Evolutionary conservation across 1,140 invertebrate genomes (phyloP).

Genomic region (Orchestia grillus): DNA sequence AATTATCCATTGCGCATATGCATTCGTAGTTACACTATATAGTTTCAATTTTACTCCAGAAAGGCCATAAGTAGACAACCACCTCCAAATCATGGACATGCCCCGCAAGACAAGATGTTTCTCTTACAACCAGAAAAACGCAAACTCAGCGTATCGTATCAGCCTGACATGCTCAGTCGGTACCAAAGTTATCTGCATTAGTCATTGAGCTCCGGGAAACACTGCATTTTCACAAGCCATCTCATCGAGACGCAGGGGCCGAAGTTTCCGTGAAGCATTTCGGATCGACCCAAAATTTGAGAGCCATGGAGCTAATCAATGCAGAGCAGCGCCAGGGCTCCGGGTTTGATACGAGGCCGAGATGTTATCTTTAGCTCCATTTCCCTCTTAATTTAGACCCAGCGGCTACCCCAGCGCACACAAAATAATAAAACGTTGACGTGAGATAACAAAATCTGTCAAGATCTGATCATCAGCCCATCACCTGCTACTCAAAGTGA

Average conservation of each 20-base stretch:
- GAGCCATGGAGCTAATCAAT: conserved; percentile 1
- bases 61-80: neutral
- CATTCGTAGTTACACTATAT: neutral
- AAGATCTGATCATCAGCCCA: too few relatives aligned
- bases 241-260: conserved; percentile 11
- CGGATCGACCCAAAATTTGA: conserved; percentile 1
- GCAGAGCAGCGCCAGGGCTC: neutral
- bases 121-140: neutral
- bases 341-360: neutral
- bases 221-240: conserved; percentile 40
- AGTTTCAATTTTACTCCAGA: neutral
- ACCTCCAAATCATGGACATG: neutral
- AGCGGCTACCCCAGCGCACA: neutral
- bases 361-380: neutral
- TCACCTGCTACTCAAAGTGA: too few relatives aligned
- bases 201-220: conserved; percentile 8
- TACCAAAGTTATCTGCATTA: neutral
- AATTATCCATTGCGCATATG: neutral
- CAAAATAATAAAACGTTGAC: neutral
- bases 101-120: neutral
- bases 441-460: neutral
- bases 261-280: conserved; percentile 25
- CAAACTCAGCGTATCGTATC: neutral
- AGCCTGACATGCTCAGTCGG: neutral
- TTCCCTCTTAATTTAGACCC: neutral